Percentiles rank a stretch among this genome's conserved stretches.
phyloP scores from a whole-genome alignment of 1,140 invertebrate species.

The Zophobas atratus region DNA sequence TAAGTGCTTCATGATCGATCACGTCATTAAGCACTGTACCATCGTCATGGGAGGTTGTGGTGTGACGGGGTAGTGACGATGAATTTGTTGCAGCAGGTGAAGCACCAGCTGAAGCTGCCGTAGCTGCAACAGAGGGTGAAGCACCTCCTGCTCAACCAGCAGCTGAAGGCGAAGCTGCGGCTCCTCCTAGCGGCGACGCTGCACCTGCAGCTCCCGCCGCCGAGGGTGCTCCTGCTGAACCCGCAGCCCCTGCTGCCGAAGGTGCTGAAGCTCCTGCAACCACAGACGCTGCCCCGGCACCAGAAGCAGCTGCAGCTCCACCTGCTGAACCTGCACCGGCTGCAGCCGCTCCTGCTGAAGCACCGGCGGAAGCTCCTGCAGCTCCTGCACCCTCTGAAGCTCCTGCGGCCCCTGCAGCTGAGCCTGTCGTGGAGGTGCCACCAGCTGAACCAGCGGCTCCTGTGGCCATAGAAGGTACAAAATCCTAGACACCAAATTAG shows the following conservation, averaged over 20 bases:
- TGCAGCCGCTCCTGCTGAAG: slow-evolving; percentile 49
- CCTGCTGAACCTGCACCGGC: slow-evolving; percentile 52
- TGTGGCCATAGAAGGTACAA: slow-evolving; percentile 45
- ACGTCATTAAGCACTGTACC: slow-evolving; percentile 22
- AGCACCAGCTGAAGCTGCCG: neutral
- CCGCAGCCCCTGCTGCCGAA: slow-evolving; percentile 64
- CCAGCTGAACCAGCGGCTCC: slow-evolving; percentile 40
- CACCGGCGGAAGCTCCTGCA: slow-evolving; percentile 38
- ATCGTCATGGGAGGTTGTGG: neutral
- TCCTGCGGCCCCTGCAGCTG: slow-evolving; percentile 31
- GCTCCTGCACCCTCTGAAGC: slow-evolving; percentile 51
- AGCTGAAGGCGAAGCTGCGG: slow-evolving; percentile 46
- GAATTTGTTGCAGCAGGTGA: neutral
- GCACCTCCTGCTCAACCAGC: neutral
- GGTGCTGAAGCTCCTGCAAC: slow-evolving; percentile 57
- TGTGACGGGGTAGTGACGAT: neutral
- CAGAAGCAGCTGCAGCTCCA: slow-evolving; percentile 43
- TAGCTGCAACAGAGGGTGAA: slow-evolving; percentile 59
- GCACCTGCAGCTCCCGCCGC: slow-evolving; percentile 66
- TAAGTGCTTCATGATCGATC: slow-evolving; percentile 23
- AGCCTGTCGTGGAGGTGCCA: slow-evolving; percentile 49
- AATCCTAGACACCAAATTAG: too few relatives aligned
- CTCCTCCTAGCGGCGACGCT: slow-evolving; percentile 63
- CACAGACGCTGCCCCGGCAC: slow-evolving; percentile 50
- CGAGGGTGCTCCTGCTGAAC: slow-evolving; percentile 66